These are phyloP conservation scores for Dendroctonus valens DNA, from an alignment of 1,140 invertebrate species.

Conservation along the genomic window DNA sequence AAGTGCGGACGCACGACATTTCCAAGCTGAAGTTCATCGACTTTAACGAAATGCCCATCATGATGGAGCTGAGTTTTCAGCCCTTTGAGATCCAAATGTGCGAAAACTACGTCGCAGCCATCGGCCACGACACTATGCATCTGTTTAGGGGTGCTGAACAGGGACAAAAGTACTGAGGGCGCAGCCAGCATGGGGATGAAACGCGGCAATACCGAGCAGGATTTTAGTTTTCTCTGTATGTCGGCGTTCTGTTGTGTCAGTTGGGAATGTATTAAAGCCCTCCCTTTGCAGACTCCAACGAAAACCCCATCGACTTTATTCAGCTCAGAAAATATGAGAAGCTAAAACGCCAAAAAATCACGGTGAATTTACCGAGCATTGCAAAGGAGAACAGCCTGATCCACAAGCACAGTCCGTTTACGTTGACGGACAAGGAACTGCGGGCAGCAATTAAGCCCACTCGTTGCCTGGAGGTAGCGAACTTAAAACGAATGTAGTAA, in stretches of 20 bases:
- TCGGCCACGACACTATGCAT: slow-evolving; percentile 53
- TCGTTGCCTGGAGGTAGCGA: slow-evolving; percentile 45
- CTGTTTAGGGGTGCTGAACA: slow-evolving; percentile 48
- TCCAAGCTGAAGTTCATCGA: slow-evolving; percentile 65
- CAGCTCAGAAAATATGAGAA: slow-evolving; percentile 42
- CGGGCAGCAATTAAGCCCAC: slow-evolving; percentile 47
- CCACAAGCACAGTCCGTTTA: slow-evolving; percentile 49
- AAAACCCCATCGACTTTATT: slow-evolving; percentile 43
- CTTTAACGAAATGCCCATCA: slow-evolving; percentile 58
- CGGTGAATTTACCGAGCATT: slow-evolving; percentile 47
- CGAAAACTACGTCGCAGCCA: slow-evolving; percentile 61
- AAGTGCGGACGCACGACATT: slow-evolving; percentile 61
- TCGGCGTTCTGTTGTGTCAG: slow-evolving; percentile 3
- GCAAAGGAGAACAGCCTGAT: slow-evolving; percentile 47
- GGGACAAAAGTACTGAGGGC: slow-evolving; percentile 11
- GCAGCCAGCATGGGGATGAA: slow-evolving; percentile 17
- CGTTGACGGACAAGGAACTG: slow-evolving; percentile 47
- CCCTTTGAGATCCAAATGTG: slow-evolving; percentile 55
- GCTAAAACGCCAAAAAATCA: slow-evolving; percentile 39
- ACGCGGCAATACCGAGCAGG: slow-evolving; percentile 23
- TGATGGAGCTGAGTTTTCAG: slow-evolving; percentile 55
- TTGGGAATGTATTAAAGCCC: not conserved
- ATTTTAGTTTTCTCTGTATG: slow-evolving; percentile 38
- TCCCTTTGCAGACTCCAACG: slow-evolving; percentile 36
- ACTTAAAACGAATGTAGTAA: not conserved